Evolutionary conservation across 2,797 vertebrate genomes (phyloP), one percentile per base, ranked within the genome.

Genomic region (Microctenopoma steveboyesi): DNA sequence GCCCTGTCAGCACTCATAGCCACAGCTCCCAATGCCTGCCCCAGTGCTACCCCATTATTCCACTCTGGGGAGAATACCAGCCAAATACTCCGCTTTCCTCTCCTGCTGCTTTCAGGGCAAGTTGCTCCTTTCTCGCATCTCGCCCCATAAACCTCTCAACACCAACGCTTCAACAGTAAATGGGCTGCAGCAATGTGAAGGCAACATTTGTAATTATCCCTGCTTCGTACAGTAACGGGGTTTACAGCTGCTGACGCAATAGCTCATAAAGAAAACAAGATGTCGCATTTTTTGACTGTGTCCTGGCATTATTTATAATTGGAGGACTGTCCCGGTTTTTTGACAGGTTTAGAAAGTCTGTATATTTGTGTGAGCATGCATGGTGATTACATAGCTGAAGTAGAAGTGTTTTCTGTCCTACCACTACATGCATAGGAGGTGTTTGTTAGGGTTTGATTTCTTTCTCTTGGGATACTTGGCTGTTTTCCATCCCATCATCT

Each of bases 61-160:
- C 12, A 39, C 87, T 78, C 80, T 40, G 40, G 69, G 54, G 73
- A 81, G 79, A 79, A 56, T 46, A 57, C 72, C 16, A 54, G 81
- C 81, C 87, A 89, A 89, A 86, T 55, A 74, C 75, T 76, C 76
- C 22, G 70, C 82, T 79, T 82, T 79, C 81, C 80, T 81, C 85
- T 71, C 72, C 82, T 69, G 61, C 78, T 52, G 58, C 77, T 84
- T 90, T 88, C 87, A 85, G 82, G 75, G 84, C 86, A 79, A 82
- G 76, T 74, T 79, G 86, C 87, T 88, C 88, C 85, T 74, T 89
- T 79, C 83, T 90, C 70, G 74, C 87, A 79, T 88, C 82, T 86
- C 79, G 85, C 81, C 85, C 87, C 86, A 90, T 91, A 92, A 93
- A 94, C 79, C 90, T 92, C 81, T 94, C 93, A 93, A 88, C 93